Conservation (phyloP, 2,888 invertebrate genomes). For the Drosophila vallismaia region DNA sequence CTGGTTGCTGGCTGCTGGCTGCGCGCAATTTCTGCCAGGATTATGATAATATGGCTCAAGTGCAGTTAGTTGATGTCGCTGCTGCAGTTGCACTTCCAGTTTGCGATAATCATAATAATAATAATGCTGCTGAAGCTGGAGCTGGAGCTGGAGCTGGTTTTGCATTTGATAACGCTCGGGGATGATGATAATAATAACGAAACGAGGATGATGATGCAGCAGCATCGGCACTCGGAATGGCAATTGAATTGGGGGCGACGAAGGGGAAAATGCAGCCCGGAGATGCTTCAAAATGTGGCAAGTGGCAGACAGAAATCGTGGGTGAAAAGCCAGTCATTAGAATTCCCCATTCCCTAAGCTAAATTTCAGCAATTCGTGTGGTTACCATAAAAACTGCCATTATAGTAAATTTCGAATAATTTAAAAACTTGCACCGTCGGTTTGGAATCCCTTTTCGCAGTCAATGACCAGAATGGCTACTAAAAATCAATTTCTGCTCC, state of each 20-base stretch:
- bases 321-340: constrained; percentile 20
- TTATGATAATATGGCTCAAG: constrained; percentile 75
- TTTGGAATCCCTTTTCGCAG: neutral
- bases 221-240: constrained; percentile 41
- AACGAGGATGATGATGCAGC: constrained; percentile 46
- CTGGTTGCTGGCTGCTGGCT: constrained; percentile 29
- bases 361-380: constrained; percentile 33
- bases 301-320: constrained; percentile 21
- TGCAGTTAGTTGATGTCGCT: constrained; percentile 62
- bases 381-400: constrained; percentile 5
- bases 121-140: constrained; percentile 59
- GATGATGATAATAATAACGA: constrained; percentile 57
- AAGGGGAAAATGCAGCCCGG: constrained; percentile 8
- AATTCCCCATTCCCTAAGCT: constrained; percentile 19
- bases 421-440: constrained; percentile 7
- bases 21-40: constrained; percentile 56
- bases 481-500: constrained; percentile 51
- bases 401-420: constrained; percentile 19
- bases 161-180: constrained; percentile 63
- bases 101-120: constrained; percentile 70
- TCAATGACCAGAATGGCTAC: constrained; percentile 42
- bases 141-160: constrained; percentile 19
- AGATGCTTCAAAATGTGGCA: constrained; percentile 47
- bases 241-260: constrained; percentile 40
- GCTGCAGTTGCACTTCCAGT: constrained; percentile 29